Evolutionary conservation across 2,113 vertebrate genomes (phyloP), one percentile per base, ranked within the genome.

Genomic region (Tautogolabrus adspersus): DNA sequence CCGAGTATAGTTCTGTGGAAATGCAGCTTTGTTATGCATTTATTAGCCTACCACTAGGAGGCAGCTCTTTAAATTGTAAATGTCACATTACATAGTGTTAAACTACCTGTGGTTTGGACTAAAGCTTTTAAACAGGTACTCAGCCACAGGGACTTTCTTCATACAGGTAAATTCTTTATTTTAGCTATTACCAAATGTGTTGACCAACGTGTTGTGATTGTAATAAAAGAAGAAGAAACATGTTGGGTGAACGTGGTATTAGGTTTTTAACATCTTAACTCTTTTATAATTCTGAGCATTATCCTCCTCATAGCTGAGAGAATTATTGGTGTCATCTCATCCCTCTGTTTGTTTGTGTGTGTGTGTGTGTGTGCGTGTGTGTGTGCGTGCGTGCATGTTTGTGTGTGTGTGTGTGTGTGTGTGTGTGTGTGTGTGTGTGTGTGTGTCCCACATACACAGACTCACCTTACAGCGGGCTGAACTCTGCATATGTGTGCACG

Each of bases 21-120:
- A 15, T 54, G 38, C 5, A 26, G 15, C 15, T 10, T 34, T 19
- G 3, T 62, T 57, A 72, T 38, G 5, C 38, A 21, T 34, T 37
- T 42, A 0, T 21, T 30, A 2, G 26, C n/a, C n/a, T n/a, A 6
- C 77, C 88, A 79, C 68, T 68, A 80, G 90, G 66, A 58, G 84
- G 86, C 86, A 51, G 37, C 8, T 66, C 37, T 9, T 4, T 10
- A 18, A 11, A 37, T 34, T 8, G 16, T 16, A 1, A 12, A 19
- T 3, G 1, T 1, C 19, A 6, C 21, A 18, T 47, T 2, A 38
- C 0, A 6, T 9, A 19, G 2, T 15, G 47, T 19, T 49, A 46
- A 12, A 46, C 18, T 6, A 49, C 47, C 47, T 49, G 47, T 49
- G 4, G 42, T 10, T 16, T 0, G n/a, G 40, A 30, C 18, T 22